Evolutionary conservation across 2,888 invertebrate species (phyloP).

Genomic region (Sinelater perroti): DNA sequence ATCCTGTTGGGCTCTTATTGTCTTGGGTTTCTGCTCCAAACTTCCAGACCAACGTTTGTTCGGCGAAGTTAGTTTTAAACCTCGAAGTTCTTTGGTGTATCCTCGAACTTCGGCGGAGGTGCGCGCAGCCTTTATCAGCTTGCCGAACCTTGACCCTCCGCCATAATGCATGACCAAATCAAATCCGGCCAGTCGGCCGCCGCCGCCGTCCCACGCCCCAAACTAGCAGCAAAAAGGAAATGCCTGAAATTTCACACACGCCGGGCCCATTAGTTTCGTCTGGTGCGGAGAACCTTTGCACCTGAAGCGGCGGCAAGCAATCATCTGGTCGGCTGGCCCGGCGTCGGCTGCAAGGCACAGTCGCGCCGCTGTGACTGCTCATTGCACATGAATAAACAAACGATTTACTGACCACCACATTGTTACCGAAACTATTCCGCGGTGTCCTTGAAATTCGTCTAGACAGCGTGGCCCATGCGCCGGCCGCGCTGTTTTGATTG

Average conservation of each 20-base stretch:
- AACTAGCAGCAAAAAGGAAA: slow-evolving; percentile 2
- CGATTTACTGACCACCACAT: slow-evolving; percentile 26
- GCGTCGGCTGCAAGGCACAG: slow-evolving; percentile 2
- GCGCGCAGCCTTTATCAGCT: too few relatives aligned
- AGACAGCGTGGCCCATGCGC: slow-evolving; percentile 48
- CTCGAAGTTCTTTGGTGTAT: too few relatives aligned
- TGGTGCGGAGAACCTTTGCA: slow-evolving; percentile 1
- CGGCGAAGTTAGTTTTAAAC: too few relatives aligned
- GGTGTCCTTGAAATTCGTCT: slow-evolving; percentile 45
- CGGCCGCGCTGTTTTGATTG: slow-evolving; percentile 44
- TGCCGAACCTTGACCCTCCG: too few relatives aligned
- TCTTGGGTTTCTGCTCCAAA: too few relatives aligned
- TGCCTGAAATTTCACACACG: slow-evolving; percentile 3
- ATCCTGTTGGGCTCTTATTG: too few relatives aligned
- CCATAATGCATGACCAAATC: too few relatives aligned
- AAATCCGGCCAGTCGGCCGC: too few relatives aligned
- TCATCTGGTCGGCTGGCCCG: not conserved
- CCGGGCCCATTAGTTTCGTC: not conserved
- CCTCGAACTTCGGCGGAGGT: too few relatives aligned
- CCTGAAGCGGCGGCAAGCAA: slow-evolving; percentile 10
- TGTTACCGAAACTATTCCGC: slow-evolving; percentile 33
- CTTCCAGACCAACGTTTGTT: too few relatives aligned
- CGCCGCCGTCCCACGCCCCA: not conserved
- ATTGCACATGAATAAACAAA: slow-evolving; percentile 32
- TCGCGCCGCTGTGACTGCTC: slow-evolving; percentile 17